phyloP scores from a whole-genome alignment of 2,888 invertebrate genomes.

The Melanotus villosus region DNA sequence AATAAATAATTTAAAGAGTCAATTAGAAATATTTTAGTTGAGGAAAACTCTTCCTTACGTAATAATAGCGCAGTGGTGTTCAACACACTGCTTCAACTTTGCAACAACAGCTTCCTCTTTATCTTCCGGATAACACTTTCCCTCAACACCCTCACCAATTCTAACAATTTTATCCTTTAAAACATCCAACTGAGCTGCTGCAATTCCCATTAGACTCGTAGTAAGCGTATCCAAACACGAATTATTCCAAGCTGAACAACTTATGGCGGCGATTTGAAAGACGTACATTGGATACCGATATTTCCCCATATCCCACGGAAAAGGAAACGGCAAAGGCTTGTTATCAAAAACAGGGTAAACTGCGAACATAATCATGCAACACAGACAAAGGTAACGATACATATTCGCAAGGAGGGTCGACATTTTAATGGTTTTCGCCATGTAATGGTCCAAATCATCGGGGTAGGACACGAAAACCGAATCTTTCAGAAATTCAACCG shows the following conservation, averaged over 20 bases:
- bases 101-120: background rate
- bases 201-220: conserved; percentile 36
- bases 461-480: conserved; percentile 38
- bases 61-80: conserved; percentile 42
- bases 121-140: background rate
- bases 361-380: conserved; percentile 10
- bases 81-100: conserved; percentile 30
- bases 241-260: conserved; percentile 45
- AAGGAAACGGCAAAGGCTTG: conserved; percentile 44
- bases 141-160: background rate
- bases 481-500: conserved; percentile 31
- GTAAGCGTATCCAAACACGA: conserved; percentile 37
- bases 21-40: no score
- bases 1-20: no score
- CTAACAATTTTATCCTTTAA: conserved; percentile 25
- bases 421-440: conserved; percentile 29
- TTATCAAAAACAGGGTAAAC: conserved; percentile 40
- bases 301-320: conserved; percentile 40
- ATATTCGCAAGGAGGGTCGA: conserved; percentile 29
- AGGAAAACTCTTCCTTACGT: conserved; percentile 22
- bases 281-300: conserved; percentile 37
- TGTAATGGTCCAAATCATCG: conserved; percentile 32
- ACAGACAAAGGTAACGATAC: conserved; percentile 12
- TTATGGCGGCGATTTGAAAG: conserved; percentile 32
- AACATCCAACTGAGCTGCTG: conserved; percentile 36